Percentiles rank a stretch among this genome's conserved stretches.
Conservation (phyloP, 2,797 vertebrate genomes). For the Delichon dasypus region DNA sequence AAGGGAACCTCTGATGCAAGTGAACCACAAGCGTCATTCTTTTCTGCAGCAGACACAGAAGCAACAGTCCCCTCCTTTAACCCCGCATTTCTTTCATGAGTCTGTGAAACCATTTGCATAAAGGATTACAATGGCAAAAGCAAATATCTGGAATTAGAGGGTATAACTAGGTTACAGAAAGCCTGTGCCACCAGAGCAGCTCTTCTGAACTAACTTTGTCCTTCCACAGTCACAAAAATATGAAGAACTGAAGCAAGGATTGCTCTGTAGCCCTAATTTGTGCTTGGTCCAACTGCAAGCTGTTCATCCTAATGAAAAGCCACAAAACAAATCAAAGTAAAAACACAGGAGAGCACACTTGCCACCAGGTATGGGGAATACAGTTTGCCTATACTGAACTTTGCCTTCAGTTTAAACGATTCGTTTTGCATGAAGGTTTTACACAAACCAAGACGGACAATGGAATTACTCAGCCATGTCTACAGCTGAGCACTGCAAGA, state of each 20-base stretch:
- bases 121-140: not conserved
- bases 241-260: not conserved
- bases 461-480: not conserved
- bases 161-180: not conserved
- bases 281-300: not conserved
- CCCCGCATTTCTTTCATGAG: not conserved
- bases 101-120: not conserved
- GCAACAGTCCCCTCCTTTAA: not conserved
- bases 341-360: not conserved
- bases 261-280: not conserved
- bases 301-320: not conserved
- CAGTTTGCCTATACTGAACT: not conserved
- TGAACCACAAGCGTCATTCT: slow-evolving; percentile 36
- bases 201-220: not conserved
- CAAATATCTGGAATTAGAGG: not conserved
- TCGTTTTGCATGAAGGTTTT: not conserved
- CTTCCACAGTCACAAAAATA: not conserved
- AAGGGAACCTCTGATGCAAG: slow-evolving; percentile 42
- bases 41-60: not conserved
- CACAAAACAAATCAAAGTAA: not conserved
- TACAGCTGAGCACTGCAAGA: not conserved
- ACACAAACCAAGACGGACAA: not conserved
- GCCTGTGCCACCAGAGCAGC: not conserved
- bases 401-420: not conserved
- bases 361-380: not conserved